Percentiles rank a stretch among this genome's conserved stretches.
Evolutionary conservation across 2,113 vertebrate genomes (phyloP).

Genomic region (Polypterus bichir): DNA sequence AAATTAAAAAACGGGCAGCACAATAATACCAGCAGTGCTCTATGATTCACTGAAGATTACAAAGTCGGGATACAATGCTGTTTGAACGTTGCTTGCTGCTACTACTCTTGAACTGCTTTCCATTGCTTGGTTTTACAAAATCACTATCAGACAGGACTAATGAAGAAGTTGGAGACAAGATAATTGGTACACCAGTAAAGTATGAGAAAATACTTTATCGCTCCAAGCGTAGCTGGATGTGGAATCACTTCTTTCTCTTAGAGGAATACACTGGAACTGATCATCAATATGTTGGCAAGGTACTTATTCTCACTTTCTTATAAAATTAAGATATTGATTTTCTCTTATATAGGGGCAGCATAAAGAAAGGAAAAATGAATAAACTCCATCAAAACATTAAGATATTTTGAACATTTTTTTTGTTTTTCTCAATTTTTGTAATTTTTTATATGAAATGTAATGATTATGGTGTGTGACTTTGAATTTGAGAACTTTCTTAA

Average conservation of each 20-base stretch:
- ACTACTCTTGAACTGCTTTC: constrained; percentile 36
- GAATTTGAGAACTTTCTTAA: too few relatives aligned
- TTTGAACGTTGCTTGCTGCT: constrained; percentile 33
- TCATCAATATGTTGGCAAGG: constrained; percentile 95
- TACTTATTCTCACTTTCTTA: constrained; percentile 34
- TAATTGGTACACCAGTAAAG: constrained; percentile 40
- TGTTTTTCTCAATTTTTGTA: too few relatives aligned
- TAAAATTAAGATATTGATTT: too few relatives aligned
- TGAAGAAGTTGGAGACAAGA: constrained; percentile 24
- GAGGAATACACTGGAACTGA: constrained; percentile 89
- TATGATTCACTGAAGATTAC: constrained; percentile 27
- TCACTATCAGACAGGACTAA: constrained; percentile 43
- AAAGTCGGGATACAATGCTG: constrained; percentile 49
- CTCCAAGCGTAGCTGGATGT: constrained; percentile 94
- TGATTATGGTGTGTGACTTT: too few relatives aligned
- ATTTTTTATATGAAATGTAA: too few relatives aligned
- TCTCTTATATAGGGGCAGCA: too few relatives aligned
- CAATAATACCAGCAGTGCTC: constrained; percentile 32
- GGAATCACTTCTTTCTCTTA: constrained; percentile 97
- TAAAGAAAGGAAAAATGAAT: too few relatives aligned
- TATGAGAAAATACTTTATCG: constrained; percentile 65
- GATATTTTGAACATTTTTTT: too few relatives aligned
- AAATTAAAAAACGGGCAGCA: constrained; percentile 32
- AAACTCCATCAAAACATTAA: too few relatives aligned
- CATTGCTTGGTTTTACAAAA: constrained; percentile 34